Conservation (phyloP, 2,797 vertebrate species). For the Esox masquinongy region DNA sequence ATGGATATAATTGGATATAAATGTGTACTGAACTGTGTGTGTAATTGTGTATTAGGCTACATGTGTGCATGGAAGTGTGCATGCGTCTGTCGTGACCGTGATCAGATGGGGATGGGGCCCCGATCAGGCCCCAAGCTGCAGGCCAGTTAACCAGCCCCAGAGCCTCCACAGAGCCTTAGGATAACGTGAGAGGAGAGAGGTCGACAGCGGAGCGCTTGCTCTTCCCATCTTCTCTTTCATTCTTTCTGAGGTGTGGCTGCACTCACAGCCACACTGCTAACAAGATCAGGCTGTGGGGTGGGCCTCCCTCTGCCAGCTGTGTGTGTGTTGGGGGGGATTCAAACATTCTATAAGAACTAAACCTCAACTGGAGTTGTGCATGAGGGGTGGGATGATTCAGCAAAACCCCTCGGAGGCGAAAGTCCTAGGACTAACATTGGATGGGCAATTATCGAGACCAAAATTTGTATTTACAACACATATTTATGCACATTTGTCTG, state of each 20-base stretch:
- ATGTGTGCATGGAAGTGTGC: constrained; percentile 9
- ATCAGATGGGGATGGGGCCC: constrained; percentile 14
- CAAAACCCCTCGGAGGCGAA: not conserved
- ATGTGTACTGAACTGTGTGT: not conserved
- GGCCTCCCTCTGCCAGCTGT: constrained; percentile 65
- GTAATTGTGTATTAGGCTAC: no score
- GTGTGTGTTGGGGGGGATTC: constrained; percentile 4
- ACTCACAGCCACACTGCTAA: constrained; percentile 64
- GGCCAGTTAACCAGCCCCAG: constrained; percentile 41
- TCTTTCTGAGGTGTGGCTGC: constrained; percentile 67
- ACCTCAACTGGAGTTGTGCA: no score
- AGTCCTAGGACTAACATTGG: no score
- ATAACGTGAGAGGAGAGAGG: constrained; percentile 60
- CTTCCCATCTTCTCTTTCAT: constrained; percentile 54
- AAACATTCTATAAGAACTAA: no score
- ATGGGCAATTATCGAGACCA: no score
- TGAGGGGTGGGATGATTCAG: not conserved
- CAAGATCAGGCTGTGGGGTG: constrained; percentile 74
- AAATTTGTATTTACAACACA: no score
- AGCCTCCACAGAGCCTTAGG: constrained; percentile 21
- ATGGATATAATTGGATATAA: not conserved
- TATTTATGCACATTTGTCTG: no score
- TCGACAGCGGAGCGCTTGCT: constrained; percentile 30
- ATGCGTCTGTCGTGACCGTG: constrained; percentile 29
- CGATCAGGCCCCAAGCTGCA: constrained; percentile 32